Percentiles rank a stretch among this genome's conserved stretches.
Evolutionary conservation across 35 echinoderm and acorn worm genomes (phyloP).

Genomic region (Amphiura filiformis): DNA sequence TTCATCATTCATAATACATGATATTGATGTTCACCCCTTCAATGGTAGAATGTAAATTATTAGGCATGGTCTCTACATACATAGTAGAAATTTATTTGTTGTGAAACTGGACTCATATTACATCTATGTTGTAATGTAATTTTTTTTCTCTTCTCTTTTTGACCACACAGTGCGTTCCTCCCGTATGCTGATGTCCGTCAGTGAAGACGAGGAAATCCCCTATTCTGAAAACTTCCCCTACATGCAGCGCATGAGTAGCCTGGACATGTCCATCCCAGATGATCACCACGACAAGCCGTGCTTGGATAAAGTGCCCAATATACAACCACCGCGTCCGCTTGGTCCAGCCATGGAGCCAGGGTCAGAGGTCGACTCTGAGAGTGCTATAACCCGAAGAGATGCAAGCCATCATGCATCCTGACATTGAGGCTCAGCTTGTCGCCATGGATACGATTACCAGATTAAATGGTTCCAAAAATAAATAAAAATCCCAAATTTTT

Average conservation of each 20-base stretch:
- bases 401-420: slow-evolving; percentile 38
- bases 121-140: too few species aligned
- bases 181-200: slow-evolving; percentile 61
- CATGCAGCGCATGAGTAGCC: slow-evolving; percentile 30
- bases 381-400: not conserved
- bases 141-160: too few species aligned
- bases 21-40: too few species aligned
- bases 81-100: too few species aligned
- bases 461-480: slow-evolving; percentile 33
- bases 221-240: slow-evolving; percentile 12
- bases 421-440: slow-evolving; percentile 34
- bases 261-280: not conserved
- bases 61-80: too few species aligned
- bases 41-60: too few species aligned
- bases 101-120: too few species aligned
- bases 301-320: not conserved
- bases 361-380: not conserved
- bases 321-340: not conserved
- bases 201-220: slow-evolving; percentile 31
- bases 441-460: slow-evolving; percentile 30
- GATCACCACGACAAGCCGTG: not conserved
- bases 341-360: not conserved
- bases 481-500: not conserved
- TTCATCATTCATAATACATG: too few species aligned
- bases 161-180: slow-evolving; percentile 58